Base-by-base conservation (phyloP, 92 coral and sea anemone genomes). In the Epizoanthus illoricatus region DNA sequence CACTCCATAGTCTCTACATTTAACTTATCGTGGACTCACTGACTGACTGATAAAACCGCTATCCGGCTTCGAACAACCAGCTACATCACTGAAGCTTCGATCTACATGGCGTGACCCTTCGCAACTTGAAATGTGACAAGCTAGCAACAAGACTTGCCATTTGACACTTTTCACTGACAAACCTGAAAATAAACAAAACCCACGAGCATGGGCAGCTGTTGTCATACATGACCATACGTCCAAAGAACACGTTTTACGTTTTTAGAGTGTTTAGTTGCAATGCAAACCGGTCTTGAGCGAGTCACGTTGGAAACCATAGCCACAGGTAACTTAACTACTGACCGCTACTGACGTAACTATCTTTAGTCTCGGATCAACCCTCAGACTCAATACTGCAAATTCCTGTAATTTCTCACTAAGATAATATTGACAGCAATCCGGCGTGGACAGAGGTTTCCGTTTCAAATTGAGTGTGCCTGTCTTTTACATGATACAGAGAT, bases 361-460 rank as follows among this genome's bases (percentile, higher is more conserved):
- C 10, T 8, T 7, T 49, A 8, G 56, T 49, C 11, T 1, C 33
- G 1, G 33, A 28, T 28, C 33, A 23, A 33, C n/a, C 42, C n/a
- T 21, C 1, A 63, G 39, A 16, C 49, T 68, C 49, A 39, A 36
- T 18, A 41, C 17, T n/a, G 47, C 49, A n/a, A 28, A 68, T 68
- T 39, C 40, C n/a, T 36, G 28, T 11, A 68, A 39, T 15, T 7
- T 68, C 21, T 5, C 11, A 68, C 40, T 33, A 5, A 41, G 49
- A 68, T 68, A 68, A 41, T 75, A 75, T 59, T 59, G 81, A 59
- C 13, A 20, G 0, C 67, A 39, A 73, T 23, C n/a, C n/a, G n/a
- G n/a, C 21, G 55, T 54, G 28, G 76, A 73, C 15, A 39, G 39
- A 49, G 65, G 42, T 59, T 60, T 75, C 55, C 39, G 68, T 39